These are phyloP conservation scores for Apostichopus leukothele DNA, from an alignment of 53 echinoderm and acorn worm genomes.

Conservation along the genomic window DNA sequence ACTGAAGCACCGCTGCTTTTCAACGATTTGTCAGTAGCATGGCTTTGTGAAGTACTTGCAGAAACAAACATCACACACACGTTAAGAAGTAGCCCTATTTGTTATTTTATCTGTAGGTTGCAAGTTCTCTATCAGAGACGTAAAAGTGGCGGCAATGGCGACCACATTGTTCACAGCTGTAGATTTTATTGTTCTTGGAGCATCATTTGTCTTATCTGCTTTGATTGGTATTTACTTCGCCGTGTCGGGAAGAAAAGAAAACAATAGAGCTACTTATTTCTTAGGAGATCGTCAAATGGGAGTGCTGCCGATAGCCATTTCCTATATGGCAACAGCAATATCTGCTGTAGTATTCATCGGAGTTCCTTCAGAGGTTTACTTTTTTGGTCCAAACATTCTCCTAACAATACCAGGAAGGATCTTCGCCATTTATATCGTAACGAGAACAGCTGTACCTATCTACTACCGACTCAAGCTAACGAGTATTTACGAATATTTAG, in stretches of 20 bases:
- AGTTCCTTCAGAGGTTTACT: slow-evolving; percentile 25
- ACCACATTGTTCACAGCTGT: slow-evolving; percentile 10
- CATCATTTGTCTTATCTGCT: slow-evolving; percentile 15
- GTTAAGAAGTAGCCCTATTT: too few species aligned
- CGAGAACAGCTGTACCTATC: neutral
- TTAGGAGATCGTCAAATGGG: slow-evolving; percentile 28
- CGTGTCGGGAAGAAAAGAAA: neutral
- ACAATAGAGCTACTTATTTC: slow-evolving; percentile 10
- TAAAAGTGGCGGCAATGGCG: neutral
- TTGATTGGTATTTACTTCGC: slow-evolving; percentile 36
- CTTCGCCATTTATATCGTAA: slow-evolving; percentile 14
- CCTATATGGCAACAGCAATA: slow-evolving; percentile 25
- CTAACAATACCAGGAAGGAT: slow-evolving; percentile 5
- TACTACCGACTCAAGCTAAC: slow-evolving; percentile 18
- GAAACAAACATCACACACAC: too few species aligned
- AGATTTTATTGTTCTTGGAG: slow-evolving; percentile 20
- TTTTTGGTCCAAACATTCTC: slow-evolving; percentile 18
- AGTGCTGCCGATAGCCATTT: neutral
- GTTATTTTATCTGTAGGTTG: too few species aligned
- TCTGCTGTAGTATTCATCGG: slow-evolving; percentile 34
- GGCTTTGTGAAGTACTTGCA: too few species aligned
- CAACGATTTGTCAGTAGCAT: too few species aligned
- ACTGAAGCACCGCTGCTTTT: too few species aligned
- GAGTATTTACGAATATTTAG: slow-evolving; percentile 38
- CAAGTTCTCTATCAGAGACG: too few species aligned